Evolutionary conservation across 2,113 vertebrate genomes (phyloP).

Genomic region (Bujurquina vittata): DNA sequence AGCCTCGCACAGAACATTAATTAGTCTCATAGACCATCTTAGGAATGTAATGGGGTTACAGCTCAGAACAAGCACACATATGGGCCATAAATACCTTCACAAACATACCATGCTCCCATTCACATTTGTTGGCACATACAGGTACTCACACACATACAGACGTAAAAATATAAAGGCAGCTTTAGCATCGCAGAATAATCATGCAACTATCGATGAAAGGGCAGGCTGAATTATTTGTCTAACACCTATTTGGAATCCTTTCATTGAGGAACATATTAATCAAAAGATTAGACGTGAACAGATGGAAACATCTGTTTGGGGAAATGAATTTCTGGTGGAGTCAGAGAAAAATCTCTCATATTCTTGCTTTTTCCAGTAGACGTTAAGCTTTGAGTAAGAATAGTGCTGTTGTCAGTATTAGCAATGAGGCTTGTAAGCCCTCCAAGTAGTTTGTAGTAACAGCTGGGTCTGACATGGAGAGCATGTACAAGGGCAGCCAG

Average conservation of each 20-base stretch:
- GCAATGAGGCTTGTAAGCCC: slow-evolving; percentile 81
- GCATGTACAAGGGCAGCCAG: slow-evolving; percentile 81
- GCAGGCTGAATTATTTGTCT: slow-evolving; percentile 61
- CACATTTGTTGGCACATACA: slow-evolving; percentile 44
- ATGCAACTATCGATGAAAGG: slow-evolving; percentile 43
- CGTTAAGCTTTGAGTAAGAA: slow-evolving; percentile 75
- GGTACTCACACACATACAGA: slow-evolving; percentile 7
- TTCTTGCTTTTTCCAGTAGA: slow-evolving; percentile 68
- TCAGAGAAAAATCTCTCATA: slow-evolving; percentile 60
- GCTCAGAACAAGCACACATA: slow-evolving; percentile 73
- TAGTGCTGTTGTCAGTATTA: slow-evolving; percentile 79
- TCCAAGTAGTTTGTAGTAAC: slow-evolving; percentile 85
- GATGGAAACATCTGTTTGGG: slow-evolving; percentile 71
- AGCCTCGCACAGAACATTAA: slow-evolving; percentile 78
- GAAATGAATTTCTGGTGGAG: slow-evolving; percentile 53
- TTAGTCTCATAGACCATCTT: slow-evolving; percentile 79
- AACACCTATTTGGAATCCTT: slow-evolving; percentile 60
- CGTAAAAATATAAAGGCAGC: slow-evolving; percentile 9
- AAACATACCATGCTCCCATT: slow-evolving; percentile 64
- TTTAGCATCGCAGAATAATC: slow-evolving; percentile 38
- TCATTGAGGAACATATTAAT: slow-evolving; percentile 59
- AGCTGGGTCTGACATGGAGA: slow-evolving; percentile 87
- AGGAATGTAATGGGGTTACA: slow-evolving; percentile 76
- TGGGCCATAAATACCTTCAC: slow-evolving; percentile 81
- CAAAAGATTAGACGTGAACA: slow-evolving; percentile 63